Base-by-base conservation (phyloP, 1,140 invertebrate species). In the Drosophila novamexicana region DNA sequence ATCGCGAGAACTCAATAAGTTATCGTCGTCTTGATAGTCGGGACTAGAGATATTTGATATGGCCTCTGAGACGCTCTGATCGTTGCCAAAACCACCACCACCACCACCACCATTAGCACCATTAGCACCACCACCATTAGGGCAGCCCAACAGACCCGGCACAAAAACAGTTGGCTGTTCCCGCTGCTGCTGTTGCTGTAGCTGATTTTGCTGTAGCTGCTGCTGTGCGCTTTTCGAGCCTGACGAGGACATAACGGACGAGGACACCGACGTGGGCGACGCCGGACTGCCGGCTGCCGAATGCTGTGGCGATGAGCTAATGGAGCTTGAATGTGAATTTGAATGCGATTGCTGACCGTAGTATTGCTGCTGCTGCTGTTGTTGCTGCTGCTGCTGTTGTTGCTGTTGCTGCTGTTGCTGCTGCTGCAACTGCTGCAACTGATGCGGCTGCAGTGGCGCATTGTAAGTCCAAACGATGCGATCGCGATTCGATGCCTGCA, bases 381-480 rank as follows among this genome's bases (percentile, higher is more conserved):
- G 66, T 93, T 93, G 76, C 0, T 77, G 73, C 4, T 69, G 80
- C n/a, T 72, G 79, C 6, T 83, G 78, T 1, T 86, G 88, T 2
- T 63, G 93, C 84, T 61, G 93, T 62, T 90, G 90, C 14, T 92
- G 86, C 50, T 81, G 76, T 7, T 77, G 32, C 6, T 75, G 50
- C 45, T 79, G 81, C 44, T 82, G 88, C 64, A 89, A 71, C 64
- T 78, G 82, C 75, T 76, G 85, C 78, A 92, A 76, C 91, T 72
- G 93, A 88, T 89, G 93, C 81, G 68, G 93, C 92, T 66, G 92
- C 86, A 96, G 94, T 10, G 97, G 96, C 29, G 96, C 96, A 93
- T 98, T 97, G 93, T 97, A 97, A n/a, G 96, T 97, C 97, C 97
- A 97, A 10, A 97, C 96, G 76, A 97, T 97, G 71, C 96, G 94